Conservation (phyloP, 2,797 vertebrate species). For the Myioborus miniatus region DNA sequence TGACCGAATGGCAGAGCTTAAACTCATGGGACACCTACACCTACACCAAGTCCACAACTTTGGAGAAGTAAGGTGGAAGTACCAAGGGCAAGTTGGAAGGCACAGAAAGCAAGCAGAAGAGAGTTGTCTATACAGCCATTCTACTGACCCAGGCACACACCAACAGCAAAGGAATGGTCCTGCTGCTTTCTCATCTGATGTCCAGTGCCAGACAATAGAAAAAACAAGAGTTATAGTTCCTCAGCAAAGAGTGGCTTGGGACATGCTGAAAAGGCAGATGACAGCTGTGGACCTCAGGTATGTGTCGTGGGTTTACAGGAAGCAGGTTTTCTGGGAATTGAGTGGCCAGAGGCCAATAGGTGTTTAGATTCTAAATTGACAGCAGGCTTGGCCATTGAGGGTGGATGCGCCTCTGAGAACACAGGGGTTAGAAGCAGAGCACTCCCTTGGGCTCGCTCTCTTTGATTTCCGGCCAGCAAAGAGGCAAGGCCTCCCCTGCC, state of each 20-base stretch:
- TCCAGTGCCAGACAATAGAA: background rate
- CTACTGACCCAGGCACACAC: background rate
- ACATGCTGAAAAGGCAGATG: background rate
- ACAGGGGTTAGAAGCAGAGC: too few relatives aligned
- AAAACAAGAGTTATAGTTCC: background rate
- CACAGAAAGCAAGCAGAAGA: background rate
- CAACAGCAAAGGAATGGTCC: background rate
- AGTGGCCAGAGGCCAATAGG: too few relatives aligned
- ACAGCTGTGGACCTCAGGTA: background rate
- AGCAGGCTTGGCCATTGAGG: too few relatives aligned
- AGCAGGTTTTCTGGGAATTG: too few relatives aligned
- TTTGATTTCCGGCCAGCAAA: too few relatives aligned
- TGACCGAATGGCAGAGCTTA: background rate
- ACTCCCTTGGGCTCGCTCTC: too few relatives aligned
- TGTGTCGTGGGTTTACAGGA: too few relatives aligned
- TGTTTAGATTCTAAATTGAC: too few relatives aligned
- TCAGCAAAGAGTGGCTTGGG: background rate
- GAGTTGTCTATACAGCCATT: background rate
- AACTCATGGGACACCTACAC: background rate
- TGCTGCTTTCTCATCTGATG: background rate
- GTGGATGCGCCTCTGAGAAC: too few relatives aligned
- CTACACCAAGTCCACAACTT: background rate
- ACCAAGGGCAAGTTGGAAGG: background rate
- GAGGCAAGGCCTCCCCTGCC: too few relatives aligned
- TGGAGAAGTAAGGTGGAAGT: background rate